Evolutionary conservation across 2,113 vertebrate genomes (phyloP), one percentile per base, ranked within the genome.

Genomic region (Misgurnus mizolepis): DNA sequence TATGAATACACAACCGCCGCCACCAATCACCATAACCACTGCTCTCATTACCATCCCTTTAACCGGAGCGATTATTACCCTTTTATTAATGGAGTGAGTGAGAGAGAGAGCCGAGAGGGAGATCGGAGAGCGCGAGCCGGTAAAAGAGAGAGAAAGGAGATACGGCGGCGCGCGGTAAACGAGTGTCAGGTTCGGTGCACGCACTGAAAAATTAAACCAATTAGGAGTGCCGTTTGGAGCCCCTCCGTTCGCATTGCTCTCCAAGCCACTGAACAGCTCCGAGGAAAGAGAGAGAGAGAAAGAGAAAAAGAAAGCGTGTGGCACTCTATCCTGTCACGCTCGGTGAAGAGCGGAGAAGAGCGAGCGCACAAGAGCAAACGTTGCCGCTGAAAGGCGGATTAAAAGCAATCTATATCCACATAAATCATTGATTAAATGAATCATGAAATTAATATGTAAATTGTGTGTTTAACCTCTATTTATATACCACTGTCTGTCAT

Each of bases 391-490:
- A 85, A 75, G 89, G 94, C 90, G 93, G 92, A 95, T 94, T 95
- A 95, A 95, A 95, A 93, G 93, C 93, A 94, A 93, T 94, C 93
- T 93, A 95, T 93, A 95, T 89, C 90, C 91, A 95, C 93, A 96
- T 94, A 95, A 96, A 96, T 95, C 93, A 95, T 90, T 94, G 94
- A 95, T 94, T 93, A 95, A 96, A 96, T 94, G 94, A 96, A 95
- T 95, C 95, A 96, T 95, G 94, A 95, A 95, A 96, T 95, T 95
- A 95, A 96, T 96, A 95, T 95, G 94, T 94, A 95, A 95, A 95
- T 95, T 95, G 93, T 95, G 93, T 94, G 92, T 95, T 96, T 95
- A 95, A 95, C 94, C 94, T 95, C 94, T 95, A 94, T 95, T 95
- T 95, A 94, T 94, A 93, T 90, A 94, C 91, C 92, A 93, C 93